Evolutionary conservation across 2,888 invertebrate species (phyloP), one percentile per base, ranked within the genome.

Genomic region (Andrena bicolor): DNA sequence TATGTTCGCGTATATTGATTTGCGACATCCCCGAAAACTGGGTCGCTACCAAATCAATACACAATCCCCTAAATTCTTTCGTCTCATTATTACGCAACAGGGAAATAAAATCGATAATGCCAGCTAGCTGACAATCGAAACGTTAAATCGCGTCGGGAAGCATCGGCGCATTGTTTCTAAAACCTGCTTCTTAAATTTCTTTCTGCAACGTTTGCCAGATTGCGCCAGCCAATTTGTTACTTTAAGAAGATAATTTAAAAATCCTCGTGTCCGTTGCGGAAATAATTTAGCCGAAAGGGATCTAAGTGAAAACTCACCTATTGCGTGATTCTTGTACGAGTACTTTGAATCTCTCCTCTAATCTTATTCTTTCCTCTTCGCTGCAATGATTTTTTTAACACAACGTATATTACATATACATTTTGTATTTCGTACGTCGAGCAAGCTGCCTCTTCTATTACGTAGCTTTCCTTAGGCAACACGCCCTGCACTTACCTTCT

Each of bases 361-460:
- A 81, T 70, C 90, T 90, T 82, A 93, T 91, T 71, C 93, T 92
- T 49, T 93, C 93, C 64, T 93, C 93, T 73, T 94, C 93, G 71
- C 93, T 94, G 77, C 7, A 83, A 86, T 63, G 72, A 28, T 86
- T 16, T 7, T 16, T 23, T 20, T 20, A 48, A 51, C 10, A 60
- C n/a, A n/a, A 30, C 16, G 30, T 10, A 20, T 20, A 23, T 8
- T 28, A 71, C 28, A 53, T 20, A 20, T 23, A 56, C 16, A 51
- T 30, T 49, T 56, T 16, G 13, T 0, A 13, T 23, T 28, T 64
- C 13, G 6, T 8, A 28, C 7, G 64, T 23, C n/a, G n/a, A n/a
- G n/a, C 13, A 13, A 3, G n/a, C 13, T 13, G 35, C 0, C 5
- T 41, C 41, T 16, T 49, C 35, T 28, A n/a, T 13, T 5, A 26